These are phyloP conservation scores for Aspidiotus rigidus DNA, from an alignment of 2,888 invertebrate genomes.

Conservation along the genomic window DNA sequence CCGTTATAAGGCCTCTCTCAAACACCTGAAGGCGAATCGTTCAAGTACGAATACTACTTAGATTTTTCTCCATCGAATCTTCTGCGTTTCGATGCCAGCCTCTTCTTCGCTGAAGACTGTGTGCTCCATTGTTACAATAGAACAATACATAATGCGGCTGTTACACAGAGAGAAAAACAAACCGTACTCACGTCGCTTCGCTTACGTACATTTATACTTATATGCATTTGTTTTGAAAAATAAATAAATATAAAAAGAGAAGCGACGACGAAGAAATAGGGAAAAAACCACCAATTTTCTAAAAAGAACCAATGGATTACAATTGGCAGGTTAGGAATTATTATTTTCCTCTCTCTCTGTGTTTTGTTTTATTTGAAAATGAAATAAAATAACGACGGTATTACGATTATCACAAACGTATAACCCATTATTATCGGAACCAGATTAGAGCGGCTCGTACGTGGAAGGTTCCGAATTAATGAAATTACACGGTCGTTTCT, in stretches of 20 bases:
- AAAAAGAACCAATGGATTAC: not conserved
- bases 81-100: not conserved
- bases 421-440: conserved; percentile 4
- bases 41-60: conserved; percentile 26
- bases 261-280: not conserved
- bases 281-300: not conserved
- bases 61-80: conserved; percentile 6
- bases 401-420: conserved; percentile 2
- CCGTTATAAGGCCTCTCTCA: conserved; percentile 21
- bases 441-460: conserved; percentile 1
- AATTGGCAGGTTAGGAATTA: not conserved
- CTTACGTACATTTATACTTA: not conserved
- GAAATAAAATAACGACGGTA: not conserved
- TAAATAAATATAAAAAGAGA: not conserved
- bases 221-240: conserved; percentile 4
- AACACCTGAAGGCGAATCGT: conserved; percentile 30
- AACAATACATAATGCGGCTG: conserved; percentile 30
- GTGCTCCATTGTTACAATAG: conserved; percentile 28
- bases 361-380: not conserved
- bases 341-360: not conserved
- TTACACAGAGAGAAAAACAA: not conserved
- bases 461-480: not conserved
- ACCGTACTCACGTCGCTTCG: not conserved
- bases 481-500: conserved; percentile 4
- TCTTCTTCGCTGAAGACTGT: not conserved